phyloP scores from a whole-genome alignment of 2,113 vertebrate genomes.

The Passer domesticus region DNA sequence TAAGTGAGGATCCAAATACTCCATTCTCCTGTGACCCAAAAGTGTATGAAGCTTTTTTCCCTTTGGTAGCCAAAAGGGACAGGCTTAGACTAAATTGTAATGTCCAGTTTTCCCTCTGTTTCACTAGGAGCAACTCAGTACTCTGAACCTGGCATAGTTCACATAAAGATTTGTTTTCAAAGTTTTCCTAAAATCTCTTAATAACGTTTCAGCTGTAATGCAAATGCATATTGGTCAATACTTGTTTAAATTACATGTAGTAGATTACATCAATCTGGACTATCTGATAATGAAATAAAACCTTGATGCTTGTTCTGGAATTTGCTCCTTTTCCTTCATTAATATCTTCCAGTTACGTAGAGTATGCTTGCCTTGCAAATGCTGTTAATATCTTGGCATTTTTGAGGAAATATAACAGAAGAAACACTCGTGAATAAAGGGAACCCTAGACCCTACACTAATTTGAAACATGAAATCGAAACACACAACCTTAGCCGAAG shows the following conservation, averaged over 20 bases:
- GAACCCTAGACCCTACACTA: background rate
- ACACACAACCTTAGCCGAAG: background rate
- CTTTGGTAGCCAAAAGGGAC: background rate
- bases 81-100: background rate
- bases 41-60: background rate
- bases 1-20: background rate
- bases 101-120: background rate
- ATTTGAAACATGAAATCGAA: background rate
- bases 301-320: background rate
- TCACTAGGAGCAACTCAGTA: background rate
- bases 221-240: background rate
- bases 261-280: background rate
- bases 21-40: background rate
- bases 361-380: background rate
- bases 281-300: background rate
- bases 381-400: background rate
- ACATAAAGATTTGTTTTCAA: background rate
- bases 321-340: background rate
- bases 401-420: background rate
- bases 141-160: background rate
- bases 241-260: rapidly evolving
- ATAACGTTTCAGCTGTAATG: background rate
- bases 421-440: background rate
- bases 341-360: background rate
- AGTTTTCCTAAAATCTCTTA: background rate